These are phyloP conservation scores for Rhagoletis pomonella DNA, from an alignment of 1,140 invertebrate genomes.

Conservation along the genomic window DNA sequence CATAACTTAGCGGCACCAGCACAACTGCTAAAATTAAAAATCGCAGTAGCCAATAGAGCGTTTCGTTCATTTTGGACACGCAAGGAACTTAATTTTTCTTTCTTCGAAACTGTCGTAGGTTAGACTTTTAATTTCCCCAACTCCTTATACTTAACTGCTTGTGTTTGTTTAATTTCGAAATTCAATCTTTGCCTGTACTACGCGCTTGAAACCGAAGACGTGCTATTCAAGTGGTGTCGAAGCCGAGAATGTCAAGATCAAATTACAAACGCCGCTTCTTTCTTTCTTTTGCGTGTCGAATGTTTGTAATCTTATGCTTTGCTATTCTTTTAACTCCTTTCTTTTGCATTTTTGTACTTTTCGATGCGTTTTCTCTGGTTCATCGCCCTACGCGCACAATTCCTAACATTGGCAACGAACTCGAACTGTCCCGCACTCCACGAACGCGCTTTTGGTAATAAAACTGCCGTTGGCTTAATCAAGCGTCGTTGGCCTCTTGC, in stretches of 20 bases:
- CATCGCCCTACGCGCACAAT: constrained; percentile 25
- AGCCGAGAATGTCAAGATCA: not conserved
- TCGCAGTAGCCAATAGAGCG: not conserved
- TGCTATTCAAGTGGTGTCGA: not conserved
- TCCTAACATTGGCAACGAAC: constrained; percentile 12
- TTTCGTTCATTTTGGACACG: constrained; percentile 2
- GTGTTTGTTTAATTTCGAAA: not conserved
- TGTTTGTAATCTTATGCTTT: not conserved
- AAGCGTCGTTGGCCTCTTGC: not conserved
- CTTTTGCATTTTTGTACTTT: constrained; percentile 14
- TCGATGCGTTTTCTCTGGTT: constrained; percentile 21
- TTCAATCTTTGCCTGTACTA: not conserved
- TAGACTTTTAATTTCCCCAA: not conserved
- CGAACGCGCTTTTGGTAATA: constrained; percentile 41
- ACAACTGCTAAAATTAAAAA: not conserved
- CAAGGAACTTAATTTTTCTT: too few species aligned
- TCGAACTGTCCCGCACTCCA: not conserved
- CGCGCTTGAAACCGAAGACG: not conserved
- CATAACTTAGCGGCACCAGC: not conserved
- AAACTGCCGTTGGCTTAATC: constrained; percentile 14
- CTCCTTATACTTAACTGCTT: not conserved
- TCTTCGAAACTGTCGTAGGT: not conserved
- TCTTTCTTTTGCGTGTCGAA: not conserved
- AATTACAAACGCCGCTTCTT: not conserved
- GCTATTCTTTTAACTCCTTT: not conserved